phyloP scores from a whole-genome alignment of 2,797 vertebrate species.

The Protonibea diacanthus region DNA sequence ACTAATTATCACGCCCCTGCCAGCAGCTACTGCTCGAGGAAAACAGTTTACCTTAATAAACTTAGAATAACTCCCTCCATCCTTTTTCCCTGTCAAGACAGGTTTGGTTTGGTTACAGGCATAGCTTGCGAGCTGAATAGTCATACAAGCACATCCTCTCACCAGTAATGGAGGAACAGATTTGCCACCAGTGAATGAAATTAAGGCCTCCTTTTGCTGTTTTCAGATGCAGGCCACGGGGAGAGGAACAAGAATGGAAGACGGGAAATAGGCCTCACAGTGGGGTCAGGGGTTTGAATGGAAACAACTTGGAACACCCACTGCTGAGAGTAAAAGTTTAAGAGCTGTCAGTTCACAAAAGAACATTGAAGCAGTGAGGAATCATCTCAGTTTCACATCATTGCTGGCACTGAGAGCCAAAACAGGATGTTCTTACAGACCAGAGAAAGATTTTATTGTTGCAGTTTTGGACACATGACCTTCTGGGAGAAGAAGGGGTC shows the following conservation, averaged over 20 bases:
- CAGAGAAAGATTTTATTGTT: background rate
- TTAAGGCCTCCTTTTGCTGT: slow-evolving; percentile 73
- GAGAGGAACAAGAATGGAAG: slow-evolving; percentile 62
- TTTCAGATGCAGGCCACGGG: slow-evolving; percentile 72
- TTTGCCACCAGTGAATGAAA: slow-evolving; percentile 64
- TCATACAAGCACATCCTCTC: slow-evolving; percentile 36
- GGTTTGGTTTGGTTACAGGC: slow-evolving; percentile 15
- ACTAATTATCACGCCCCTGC: slow-evolving; percentile 47
- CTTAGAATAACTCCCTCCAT: slow-evolving; percentile 18
- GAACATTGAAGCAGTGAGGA: background rate
- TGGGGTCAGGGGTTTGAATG: slow-evolving; percentile 41
- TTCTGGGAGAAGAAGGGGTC: too few species aligned
- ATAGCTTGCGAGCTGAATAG: slow-evolving; percentile 22
- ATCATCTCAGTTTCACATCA: slow-evolving; percentile 9
- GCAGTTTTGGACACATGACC: background rate
- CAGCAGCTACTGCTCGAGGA: slow-evolving; percentile 23
- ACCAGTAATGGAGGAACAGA: slow-evolving; percentile 50
- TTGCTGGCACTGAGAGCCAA: background rate
- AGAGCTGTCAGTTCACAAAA: slow-evolving; percentile 25
- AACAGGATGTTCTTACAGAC: background rate
- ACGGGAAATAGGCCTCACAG: slow-evolving; percentile 63
- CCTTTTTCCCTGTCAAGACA: slow-evolving; percentile 1
- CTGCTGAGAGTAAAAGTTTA: slow-evolving; percentile 28
- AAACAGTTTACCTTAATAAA: slow-evolving; percentile 63
- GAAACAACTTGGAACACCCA: slow-evolving; percentile 33